Base-by-base conservation (phyloP, 2,797 vertebrate species). In the Trachurus trachurus region DNA sequence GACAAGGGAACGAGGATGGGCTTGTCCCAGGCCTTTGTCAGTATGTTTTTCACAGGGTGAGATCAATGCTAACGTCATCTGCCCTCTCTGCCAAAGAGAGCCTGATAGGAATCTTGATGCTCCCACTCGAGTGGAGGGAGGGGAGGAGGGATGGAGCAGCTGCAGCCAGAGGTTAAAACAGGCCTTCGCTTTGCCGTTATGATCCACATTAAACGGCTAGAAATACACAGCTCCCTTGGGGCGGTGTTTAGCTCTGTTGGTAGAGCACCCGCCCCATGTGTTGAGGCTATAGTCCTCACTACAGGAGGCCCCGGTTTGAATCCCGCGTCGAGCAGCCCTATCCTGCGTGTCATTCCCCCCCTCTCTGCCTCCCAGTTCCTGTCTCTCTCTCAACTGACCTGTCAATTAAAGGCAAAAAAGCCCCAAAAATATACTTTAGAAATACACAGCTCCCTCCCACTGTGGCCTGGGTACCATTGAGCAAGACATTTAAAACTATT, bases 41-140 rank as follows among this genome's bases (percentile, higher is more conserved):
- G 60, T 78, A 40, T 78, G 77, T 79, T 88, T 88, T 87, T 86
- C 69, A 59, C 54, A 60, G 60, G 19, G 54, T 68, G 47, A 67
- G 76, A 92, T 94, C 88, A 89, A 89, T 87, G 87, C 81, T 89
- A 85, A 89, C 78, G 75, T 78, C 40, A 78, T 90, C 77, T 80
- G 58, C 53, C 44, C 53, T 76, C 71, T 74, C 65, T 53, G 53
- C 69, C 78, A 75, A 67, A 83, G 70, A 78, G 56, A 60, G 66
- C 57, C 84, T 82, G 70, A 87, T 89, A 73, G 79, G 83, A 88
- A 71, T 85, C 66, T 57, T 44, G 59, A 81, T 71, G 56, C 39
- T 79, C 49, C 52, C 44, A 47, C 68, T 62, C 71, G 52, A 77
- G 60, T 22, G 5, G 53, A 67, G 56, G 69, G 57, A 66, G 42